A percentile compares a stretch with the other conserved stretches of the same genome.
phyloP scores from a whole-genome alignment of 2,797 vertebrate genomes.

The Danio choprae region DNA sequence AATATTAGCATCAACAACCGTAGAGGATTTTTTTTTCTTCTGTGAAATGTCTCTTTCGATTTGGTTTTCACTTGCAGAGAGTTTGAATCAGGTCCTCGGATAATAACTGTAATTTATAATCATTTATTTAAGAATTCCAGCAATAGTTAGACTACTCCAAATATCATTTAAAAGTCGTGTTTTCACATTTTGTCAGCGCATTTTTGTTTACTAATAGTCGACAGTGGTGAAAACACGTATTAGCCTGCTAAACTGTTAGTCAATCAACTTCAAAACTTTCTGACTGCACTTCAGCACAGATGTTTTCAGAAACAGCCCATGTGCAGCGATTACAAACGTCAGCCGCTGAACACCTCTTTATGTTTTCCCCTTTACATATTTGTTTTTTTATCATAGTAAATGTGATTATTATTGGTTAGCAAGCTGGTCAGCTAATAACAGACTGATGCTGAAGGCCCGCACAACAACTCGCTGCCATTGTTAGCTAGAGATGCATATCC shows the following conservation, averaged over 20 bases:
- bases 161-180: neutral
- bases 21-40: neutral
- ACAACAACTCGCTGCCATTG: conserved; percentile 61
- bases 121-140: neutral
- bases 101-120: neutral
- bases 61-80: neutral
- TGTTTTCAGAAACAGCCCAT: neutral
- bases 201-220: conserved; percentile 45
- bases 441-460: conserved; percentile 51
- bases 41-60: conserved; percentile 8
- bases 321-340: neutral
- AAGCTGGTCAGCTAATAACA: conserved; percentile 58
- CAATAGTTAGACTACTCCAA: neutral
- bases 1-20: neutral
- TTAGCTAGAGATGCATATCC: conserved; percentile 55
- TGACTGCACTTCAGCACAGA: neutral
- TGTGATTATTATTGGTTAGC: conserved; percentile 36
- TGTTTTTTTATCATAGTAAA: neutral
- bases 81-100: neutral
- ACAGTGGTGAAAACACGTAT: conserved; percentile 26
- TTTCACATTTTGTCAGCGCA: conserved; percentile 7
- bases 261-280: conserved; percentile 68
- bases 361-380: neutral
- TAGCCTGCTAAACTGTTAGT: conserved; percentile 52
- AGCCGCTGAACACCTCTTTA: neutral